Conservation (phyloP, 1,140 invertebrate species). For the Argopecten irradians region DNA sequence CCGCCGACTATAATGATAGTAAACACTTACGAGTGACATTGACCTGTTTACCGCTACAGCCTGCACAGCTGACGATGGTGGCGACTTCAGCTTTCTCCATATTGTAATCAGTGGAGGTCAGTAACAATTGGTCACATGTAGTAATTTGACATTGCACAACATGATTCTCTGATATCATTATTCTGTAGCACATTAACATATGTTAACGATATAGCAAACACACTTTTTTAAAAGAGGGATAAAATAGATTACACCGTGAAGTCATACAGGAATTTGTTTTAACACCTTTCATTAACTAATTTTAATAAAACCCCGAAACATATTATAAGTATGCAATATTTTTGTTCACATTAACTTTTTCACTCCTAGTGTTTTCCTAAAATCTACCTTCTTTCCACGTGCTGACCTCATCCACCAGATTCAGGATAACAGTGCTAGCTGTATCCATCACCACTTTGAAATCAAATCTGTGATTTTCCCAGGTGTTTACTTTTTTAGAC, state of each 20-base stretch:
- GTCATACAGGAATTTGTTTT: too few relatives aligned
- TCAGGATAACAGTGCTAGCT: neutral
- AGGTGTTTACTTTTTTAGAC: neutral
- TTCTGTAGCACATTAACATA: too few relatives aligned
- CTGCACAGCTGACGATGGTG: neutral
- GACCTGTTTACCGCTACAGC: slow-evolving; percentile 29
- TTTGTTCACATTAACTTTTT: too few relatives aligned
- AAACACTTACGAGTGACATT: slow-evolving; percentile 30
- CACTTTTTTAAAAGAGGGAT: too few relatives aligned
- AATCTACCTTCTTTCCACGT: neutral
- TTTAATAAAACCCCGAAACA: too few relatives aligned
- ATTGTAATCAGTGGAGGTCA: slow-evolving; percentile 40
- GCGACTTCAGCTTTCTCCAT: slow-evolving; percentile 39
- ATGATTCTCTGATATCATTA: too few relatives aligned
- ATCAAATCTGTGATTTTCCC: neutral
- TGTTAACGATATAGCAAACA: too few relatives aligned
- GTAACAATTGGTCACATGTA: slow-evolving; percentile 32
- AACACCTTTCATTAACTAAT: too few relatives aligned
- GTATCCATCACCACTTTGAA: neutral
- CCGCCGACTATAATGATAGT: neutral
- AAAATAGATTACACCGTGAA: too few relatives aligned
- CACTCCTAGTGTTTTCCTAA: too few relatives aligned
- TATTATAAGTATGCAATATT: too few relatives aligned
- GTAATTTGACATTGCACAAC: too few relatives aligned
- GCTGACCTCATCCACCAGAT: slow-evolving; percentile 6